Evolutionary conservation across 2,797 vertebrate genomes (phyloP).

Genomic region (Podarcis siculus): DNA sequence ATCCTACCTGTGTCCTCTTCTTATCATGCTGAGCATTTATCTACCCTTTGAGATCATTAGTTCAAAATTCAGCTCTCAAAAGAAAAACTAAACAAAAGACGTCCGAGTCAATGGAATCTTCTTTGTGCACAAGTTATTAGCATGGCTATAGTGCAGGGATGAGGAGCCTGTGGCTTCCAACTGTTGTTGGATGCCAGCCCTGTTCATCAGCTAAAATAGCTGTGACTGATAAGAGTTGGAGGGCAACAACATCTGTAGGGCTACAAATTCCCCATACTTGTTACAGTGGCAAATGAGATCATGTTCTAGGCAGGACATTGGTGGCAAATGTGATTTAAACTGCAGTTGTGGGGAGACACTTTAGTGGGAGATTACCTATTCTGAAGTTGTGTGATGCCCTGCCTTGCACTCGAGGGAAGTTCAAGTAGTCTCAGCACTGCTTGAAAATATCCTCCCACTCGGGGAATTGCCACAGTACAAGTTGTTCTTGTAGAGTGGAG

Average conservation of each 20-base stretch:
- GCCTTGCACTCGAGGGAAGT: neutral
- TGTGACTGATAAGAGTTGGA: too few species aligned
- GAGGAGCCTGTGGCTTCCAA: too few species aligned
- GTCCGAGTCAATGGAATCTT: neutral
- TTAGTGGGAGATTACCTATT: neutral
- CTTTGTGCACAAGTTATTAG: neutral
- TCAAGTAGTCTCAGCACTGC: neutral
- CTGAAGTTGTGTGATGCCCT: neutral
- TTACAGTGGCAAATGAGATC: neutral
- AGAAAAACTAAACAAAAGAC: neutral
- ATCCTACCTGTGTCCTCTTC: neutral
- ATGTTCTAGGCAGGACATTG: neutral
- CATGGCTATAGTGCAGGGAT: too few species aligned
- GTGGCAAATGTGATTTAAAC: neutral
- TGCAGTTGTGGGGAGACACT: neutral
- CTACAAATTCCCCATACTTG: neutral
- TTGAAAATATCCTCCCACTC: neutral
- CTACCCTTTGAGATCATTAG: neutral
- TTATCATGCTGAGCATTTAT: neutral
- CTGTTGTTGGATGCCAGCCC: too few species aligned
- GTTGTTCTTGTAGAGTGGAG: slow-evolving; percentile 2
- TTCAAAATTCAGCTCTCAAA: neutral
- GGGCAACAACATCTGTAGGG: neutral
- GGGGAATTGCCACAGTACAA: neutral
- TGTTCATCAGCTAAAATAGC: too few species aligned